Conservation (phyloP, 2,888 invertebrate genomes). For the Malachius bipustulatus region DNA sequence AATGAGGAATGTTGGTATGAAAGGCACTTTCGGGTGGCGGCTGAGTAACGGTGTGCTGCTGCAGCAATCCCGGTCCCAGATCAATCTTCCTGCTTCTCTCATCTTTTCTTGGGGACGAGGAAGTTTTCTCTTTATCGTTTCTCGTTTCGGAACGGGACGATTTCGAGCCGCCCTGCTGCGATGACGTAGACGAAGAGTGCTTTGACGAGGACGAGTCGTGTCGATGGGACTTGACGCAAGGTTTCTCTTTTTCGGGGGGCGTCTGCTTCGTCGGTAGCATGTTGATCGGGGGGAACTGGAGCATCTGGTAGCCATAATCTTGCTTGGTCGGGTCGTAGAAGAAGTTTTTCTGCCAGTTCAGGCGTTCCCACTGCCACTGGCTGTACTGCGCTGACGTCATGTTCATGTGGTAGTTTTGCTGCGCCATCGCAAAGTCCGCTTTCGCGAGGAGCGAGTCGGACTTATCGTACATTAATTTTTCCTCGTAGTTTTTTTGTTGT, state of each 20-base stretch:
- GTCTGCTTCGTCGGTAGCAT: conserved; percentile 28
- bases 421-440: conserved; percentile 54
- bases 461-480: conserved; percentile 27
- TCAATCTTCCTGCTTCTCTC: conserved; percentile 15
- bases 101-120: conserved; percentile 27
- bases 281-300: conserved; percentile 32
- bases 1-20: conserved; percentile 1
- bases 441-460: conserved; percentile 43
- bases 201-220: conserved; percentile 32
- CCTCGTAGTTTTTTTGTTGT: conserved; percentile 22
- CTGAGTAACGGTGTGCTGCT: conserved; percentile 10
- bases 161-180: conserved; percentile 16
- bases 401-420: conserved; percentile 51
- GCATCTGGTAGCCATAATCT: conserved; percentile 33
- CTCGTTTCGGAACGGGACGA: conserved; percentile 15
- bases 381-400: conserved; percentile 46
- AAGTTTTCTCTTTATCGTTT: conserved; percentile 23
- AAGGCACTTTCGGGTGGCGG: conserved; percentile 7
- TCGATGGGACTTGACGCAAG: conserved; percentile 26
- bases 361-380: conserved; percentile 50
- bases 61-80: conserved; percentile 5
- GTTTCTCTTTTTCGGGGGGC: conserved; percentile 29
- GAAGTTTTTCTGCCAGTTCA: conserved; percentile 45
- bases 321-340: conserved; percentile 44
- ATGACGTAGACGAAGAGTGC: conserved; percentile 24